phyloP scores from a whole-genome alignment of 2,888 invertebrate genomes.

The Gortyna flavago region DNA sequence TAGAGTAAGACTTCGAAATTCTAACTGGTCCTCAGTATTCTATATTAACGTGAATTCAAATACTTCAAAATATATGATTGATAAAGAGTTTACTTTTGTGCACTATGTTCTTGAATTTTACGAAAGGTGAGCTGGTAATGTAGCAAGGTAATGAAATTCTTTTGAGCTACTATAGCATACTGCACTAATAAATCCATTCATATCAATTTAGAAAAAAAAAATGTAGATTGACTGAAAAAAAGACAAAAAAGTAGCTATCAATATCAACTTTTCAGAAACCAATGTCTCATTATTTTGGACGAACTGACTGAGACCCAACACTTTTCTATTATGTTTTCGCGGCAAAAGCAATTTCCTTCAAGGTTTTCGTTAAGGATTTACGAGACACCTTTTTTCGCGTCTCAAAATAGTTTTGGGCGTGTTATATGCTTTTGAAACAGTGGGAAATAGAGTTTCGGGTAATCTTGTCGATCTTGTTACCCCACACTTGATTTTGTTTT shows the following conservation, averaged over 20 bases:
- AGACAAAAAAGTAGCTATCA: constrained; percentile 20
- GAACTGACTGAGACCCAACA: constrained; percentile 30
- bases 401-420: constrained; percentile 63
- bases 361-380: constrained; percentile 60
- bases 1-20: neutral
- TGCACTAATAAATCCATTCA: neutral
- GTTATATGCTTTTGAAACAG: constrained; percentile 67
- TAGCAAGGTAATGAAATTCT: neutral
- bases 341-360: constrained; percentile 64
- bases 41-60: neutral
- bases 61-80: neutral
- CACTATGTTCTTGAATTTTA: neutral
- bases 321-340: constrained; percentile 63
- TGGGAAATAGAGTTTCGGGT: constrained; percentile 59
- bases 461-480: constrained; percentile 59
- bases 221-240: neutral
- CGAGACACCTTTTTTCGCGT: constrained; percentile 61
- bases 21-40: neutral
- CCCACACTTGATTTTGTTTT: constrained; percentile 45
- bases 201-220: neutral
- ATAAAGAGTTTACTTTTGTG: neutral
- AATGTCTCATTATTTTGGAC: constrained; percentile 51
- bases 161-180: neutral
- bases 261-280: constrained; percentile 39
- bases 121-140: neutral